Evolutionary conservation across 2,113 vertebrate genomes (phyloP), one percentile per base, ranked within the genome.

Genomic region (Microcebus ravelobensis): DNA sequence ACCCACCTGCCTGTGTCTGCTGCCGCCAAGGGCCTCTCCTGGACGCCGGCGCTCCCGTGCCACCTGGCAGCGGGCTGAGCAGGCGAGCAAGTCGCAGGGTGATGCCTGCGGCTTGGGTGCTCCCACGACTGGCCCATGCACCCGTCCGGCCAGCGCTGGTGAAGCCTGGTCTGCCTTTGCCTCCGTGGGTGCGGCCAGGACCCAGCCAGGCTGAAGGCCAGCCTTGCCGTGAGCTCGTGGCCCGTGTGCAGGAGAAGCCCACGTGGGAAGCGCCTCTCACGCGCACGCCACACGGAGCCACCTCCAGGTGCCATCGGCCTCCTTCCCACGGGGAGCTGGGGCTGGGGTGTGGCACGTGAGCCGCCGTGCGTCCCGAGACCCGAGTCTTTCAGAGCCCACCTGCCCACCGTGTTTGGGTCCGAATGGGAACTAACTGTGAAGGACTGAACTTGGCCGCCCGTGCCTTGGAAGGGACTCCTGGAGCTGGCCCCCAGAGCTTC

Each of bases 241-340:
- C 29, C 50, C 0, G 1, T 10, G 48, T 42, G 0, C 31, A 15
- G 23, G 29, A n/a, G 25, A 76, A 8, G 13, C 11, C 21, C 34
- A 13, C 5, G 8, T 5, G 5, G 8, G 63, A 59, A n/a, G 18
- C 48, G 27, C 25, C 12, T 21, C 11, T 0, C 34, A 8, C 36
- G 0, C 34, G 8, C 42, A 1, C 1, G 2, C 74, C 34, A 7
- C 42, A 18, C 59, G 0, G 2, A 1, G 0, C n/a, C 0, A 13
- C 52, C 55, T 39, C 2, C 0, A 29, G 45, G 14, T 0, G 8
- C 23, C 7, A 1, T 13, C 3, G 11, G 77, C 34, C 55, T 31
- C 2, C 8, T 36, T 48, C 57, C 36, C 11, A 0, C 0, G 0
- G 39, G 27, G 20, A 39, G 13, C 73, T 21, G 15, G 11, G 11